Conservation (phyloP, 2,113 vertebrate genomes). For the Cochlearius cochlearius region DNA sequence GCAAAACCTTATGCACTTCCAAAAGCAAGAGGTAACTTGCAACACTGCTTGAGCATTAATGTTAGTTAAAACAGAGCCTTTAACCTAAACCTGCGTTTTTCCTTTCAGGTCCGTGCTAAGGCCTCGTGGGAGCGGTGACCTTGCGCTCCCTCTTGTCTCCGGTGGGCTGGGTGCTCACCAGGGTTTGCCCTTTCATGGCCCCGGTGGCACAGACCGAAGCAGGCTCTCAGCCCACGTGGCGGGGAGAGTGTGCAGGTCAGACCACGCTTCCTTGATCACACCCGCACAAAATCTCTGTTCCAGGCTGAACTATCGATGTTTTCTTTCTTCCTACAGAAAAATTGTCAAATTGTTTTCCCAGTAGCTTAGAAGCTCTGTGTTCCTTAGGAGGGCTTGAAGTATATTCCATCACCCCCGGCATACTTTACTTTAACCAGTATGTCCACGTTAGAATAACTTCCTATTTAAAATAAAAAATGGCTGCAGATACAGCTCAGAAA, state of each 20-base stretch:
- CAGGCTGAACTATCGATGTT: rapidly evolving
- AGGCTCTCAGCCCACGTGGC: rapidly evolving
- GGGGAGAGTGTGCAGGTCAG: rapidly evolving
- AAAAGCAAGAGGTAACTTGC: not conserved
- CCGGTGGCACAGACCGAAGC: not conserved
- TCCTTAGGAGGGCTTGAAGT: not conserved
- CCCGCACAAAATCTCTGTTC: not conserved
- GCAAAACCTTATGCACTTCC: not conserved
- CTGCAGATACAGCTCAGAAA: not conserved
- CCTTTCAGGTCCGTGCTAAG: not conserved
- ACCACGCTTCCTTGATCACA: rapidly evolving
- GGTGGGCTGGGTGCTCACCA: not conserved
- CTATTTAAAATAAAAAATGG: not conserved
- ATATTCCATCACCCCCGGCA: not conserved
- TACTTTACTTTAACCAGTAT: not conserved
- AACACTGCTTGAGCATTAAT: not conserved
- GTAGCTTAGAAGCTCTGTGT: not conserved
- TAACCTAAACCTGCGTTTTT: not conserved
- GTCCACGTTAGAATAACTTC: not conserved
- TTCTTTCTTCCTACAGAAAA: not conserved
- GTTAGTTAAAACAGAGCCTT: not conserved
- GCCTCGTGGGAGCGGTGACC: rapidly evolving
- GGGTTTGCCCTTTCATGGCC: not conserved
- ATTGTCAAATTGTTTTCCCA: not conserved
- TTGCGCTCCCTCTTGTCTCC: rapidly evolving